These are phyloP conservation scores for Epistrophella euchroma DNA, from an alignment of 2,888 invertebrate species.

Conservation along the genomic window DNA sequence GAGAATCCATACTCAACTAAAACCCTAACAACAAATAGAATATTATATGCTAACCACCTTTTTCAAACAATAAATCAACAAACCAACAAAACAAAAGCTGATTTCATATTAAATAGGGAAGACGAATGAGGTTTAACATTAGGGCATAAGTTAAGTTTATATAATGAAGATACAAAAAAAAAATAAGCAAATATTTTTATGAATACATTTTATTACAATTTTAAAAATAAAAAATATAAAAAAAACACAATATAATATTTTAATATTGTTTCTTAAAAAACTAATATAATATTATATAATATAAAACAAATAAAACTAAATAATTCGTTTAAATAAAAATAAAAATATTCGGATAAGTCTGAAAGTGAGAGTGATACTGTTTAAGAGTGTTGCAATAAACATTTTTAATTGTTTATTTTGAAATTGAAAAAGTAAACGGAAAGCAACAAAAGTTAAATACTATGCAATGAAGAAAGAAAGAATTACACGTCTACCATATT, in stretches of 20 bases:
- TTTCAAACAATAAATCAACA: constrained; percentile 62
- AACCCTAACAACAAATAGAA: constrained; percentile 22
- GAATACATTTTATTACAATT: constrained; percentile 77
- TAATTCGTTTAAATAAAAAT: constrained; percentile 34
- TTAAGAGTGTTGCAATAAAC: constrained; percentile 81
- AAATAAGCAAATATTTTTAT: constrained; percentile 75
- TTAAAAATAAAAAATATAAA: constrained; percentile 63
- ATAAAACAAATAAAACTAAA: constrained; percentile 35
- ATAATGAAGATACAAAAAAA: constrained; percentile 45
- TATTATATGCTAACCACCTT: constrained; percentile 64
- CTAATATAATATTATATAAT: constrained; percentile 41
- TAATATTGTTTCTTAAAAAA: constrained; percentile 45
- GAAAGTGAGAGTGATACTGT: constrained; percentile 83
- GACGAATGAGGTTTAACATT: constrained; percentile 59
- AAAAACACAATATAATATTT: constrained; percentile 3
- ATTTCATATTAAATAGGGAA: constrained; percentile 52
- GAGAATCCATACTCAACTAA: constrained; percentile 53
- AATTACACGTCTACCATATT: constrained; percentile 69
- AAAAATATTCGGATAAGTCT: constrained; percentile 83
- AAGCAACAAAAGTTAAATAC: constrained; percentile 39
- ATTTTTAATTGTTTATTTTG: constrained; percentile 45
- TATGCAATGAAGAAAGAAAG: constrained; percentile 41
- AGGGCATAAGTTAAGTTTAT: constrained; percentile 61
- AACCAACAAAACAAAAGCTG: constrained; percentile 37
- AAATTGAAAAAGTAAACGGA: constrained; percentile 17